Evolutionary conservation across 1,140 invertebrate species (phyloP).

Genomic region (Portunus trituberculatus): DNA sequence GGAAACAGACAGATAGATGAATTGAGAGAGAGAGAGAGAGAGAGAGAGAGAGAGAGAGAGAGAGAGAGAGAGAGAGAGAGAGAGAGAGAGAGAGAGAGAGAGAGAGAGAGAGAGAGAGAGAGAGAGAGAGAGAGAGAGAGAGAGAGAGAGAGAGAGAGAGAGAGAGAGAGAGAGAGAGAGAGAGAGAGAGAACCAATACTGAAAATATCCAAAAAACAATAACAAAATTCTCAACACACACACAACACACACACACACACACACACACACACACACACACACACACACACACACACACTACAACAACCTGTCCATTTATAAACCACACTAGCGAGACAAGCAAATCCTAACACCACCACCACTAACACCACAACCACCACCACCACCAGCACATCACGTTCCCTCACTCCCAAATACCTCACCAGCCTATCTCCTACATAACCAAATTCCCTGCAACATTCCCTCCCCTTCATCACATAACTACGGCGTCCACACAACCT

Average conservation of each 20-base stretch:
- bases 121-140: slow-evolving; percentile 43
- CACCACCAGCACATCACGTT: too few species aligned
- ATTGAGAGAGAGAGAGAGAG: slow-evolving; percentile 24
- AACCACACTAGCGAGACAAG: too few species aligned
- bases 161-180: neutral
- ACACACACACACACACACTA: slow-evolving; percentile 22
- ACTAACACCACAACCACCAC: too few species aligned
- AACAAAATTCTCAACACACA: too few species aligned
- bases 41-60: slow-evolving; percentile 44
- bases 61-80: slow-evolving; percentile 25
- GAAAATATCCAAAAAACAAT: neutral
- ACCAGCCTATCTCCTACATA: too few species aligned
- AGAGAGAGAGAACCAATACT: too few species aligned
- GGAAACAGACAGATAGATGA: neutral
- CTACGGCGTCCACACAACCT: too few species aligned
- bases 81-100: slow-evolving; percentile 31
- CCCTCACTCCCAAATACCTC: too few species aligned
- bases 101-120: too few species aligned
- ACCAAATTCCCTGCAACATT: too few species aligned
- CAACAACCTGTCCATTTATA: neutral
- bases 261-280: neutral
- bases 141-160: neutral
- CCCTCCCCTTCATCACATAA: too few species aligned
- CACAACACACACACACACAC: neutral
- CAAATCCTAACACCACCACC: too few species aligned